Evolutionary conservation across 2,113 vertebrate genomes (phyloP), one percentile per base, ranked within the genome.

Genomic region (Conger conger): DNA sequence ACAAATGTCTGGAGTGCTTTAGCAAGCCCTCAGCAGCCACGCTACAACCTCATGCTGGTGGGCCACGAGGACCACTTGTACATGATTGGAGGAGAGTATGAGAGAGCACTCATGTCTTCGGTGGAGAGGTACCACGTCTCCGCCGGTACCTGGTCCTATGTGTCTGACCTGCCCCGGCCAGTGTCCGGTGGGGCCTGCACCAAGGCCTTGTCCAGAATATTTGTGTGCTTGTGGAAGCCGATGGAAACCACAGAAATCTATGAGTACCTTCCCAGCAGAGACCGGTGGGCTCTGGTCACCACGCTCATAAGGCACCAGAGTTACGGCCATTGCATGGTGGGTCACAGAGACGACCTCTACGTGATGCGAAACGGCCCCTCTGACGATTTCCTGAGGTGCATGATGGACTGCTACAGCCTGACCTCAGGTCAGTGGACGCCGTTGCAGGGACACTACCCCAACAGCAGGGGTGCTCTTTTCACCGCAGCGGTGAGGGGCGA

Each of bases 401-500:
- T 95, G 88, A 96, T 99, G 0, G 97, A 99, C 87, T 95, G 96
- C 84, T 97, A 96, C 86, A 96, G 95, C 88, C 91, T 98, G 57
- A 95, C 90, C 0, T 95, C 94, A 0, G 95, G 91, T 73, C 97
- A 97, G 89, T 99, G 97, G 97, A 96, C 93, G 0, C 92, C 96
- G 1, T 88, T 99, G 73, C 94, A 96, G 0, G 97, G 97, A 57
- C 97, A 97, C 90, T 98, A 96, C 3, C 83, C 96, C 77, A 99
- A 98, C 89, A 98, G 97, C 94, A 98, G 95, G 84, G 97, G 97
- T 3, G 96, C 97, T 0, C 95, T 99, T 18, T 98, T 98, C 88
- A 97, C 97, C 0, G 94, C 97, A 0, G 50, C 95, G 0, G 94
- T 97, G 84, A 94, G 89, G 16, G 96, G 96, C 0, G 96, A 97